Base-by-base conservation (phyloP, 2,888 invertebrate genomes). In the Resseliella maxima region DNA sequence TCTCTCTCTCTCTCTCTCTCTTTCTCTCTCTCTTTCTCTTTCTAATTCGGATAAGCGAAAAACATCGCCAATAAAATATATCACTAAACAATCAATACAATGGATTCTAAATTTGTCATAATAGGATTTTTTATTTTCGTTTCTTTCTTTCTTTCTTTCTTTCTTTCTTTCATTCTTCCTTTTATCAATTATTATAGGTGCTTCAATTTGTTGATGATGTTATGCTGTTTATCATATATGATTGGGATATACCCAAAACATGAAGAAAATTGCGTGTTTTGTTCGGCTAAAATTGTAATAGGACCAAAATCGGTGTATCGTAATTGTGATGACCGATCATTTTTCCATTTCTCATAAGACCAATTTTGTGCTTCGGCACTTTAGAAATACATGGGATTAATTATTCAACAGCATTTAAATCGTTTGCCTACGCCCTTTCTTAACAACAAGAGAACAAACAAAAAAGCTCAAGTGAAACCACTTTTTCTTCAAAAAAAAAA, bases 31-130 rank as follows among this genome's bases (percentile, higher is more conserved):
- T 50, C 8, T 2, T 50, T 6, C 18, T 50, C 2, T 50, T 50
- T 50, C 8, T 15, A 15, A 8, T 31, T 31, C n/a, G 72, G 15
- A 12, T 1, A 18, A 31, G 72, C 72, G 72, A 72, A 72, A 72
- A 72, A 72, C 27, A 72, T 31, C 72, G 27, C 35, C 72, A 72
- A 72, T 72, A 59, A 59, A 59, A 59, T 59, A 59, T 59, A 59
- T 59, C 59, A 59, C 59, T 59, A 59, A 59, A 59, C 59, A 59
- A 59, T 59, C 59, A 59, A 59, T 59, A 59, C 2, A 59, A 15
- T 59, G 24, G 5, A 59, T 24, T 59, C n/a, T 59, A 59, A 24
- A 27, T 59, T 72, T 72, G n/a, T n/a, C n/a, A n/a, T n/a, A 2
- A 24, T 31, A 31, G 31, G 31, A 15, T 10, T 35, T 72, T 72